A percentile compares a stretch with the other conserved stretches of the same genome.
phyloP scores from a whole-genome alignment of 2,888 invertebrate species.

The Agrilus mali region DNA sequence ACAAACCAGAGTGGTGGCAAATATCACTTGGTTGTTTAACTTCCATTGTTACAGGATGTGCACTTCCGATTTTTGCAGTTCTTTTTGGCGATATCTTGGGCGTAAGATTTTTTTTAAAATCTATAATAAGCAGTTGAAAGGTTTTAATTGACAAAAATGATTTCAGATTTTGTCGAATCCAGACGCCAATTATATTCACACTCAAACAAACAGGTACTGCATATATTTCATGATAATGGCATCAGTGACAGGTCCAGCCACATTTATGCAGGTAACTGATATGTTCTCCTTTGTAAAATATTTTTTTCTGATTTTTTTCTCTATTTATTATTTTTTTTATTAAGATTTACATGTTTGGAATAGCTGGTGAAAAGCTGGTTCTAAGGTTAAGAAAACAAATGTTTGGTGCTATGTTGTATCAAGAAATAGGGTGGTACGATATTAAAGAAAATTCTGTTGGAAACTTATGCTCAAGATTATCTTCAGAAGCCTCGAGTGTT shows the following conservation, averaged over 20 bases:
- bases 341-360: conserved; percentile 45
- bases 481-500: conserved; percentile 65
- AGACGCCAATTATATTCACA: conserved; percentile 39
- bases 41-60: conserved; percentile 52
- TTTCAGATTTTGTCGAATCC: conserved; percentile 37
- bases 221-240: conserved; percentile 57
- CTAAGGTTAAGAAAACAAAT: conserved; percentile 53
- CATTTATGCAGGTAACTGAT: conserved; percentile 48
- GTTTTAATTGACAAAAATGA: too few species aligned
- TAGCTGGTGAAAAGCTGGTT: conserved; percentile 71
- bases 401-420: conserved; percentile 55
- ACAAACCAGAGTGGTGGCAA: conserved; percentile 54
- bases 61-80: conserved; percentile 60
- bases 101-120: conserved; percentile 32
- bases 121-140: too few species aligned
- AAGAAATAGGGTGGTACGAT: conserved; percentile 68
- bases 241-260: conserved; percentile 47
- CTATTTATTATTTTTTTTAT: too few species aligned
- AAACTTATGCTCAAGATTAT: conserved; percentile 58
- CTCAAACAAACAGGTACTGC: conserved; percentile 46
- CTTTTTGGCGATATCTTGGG: conserved; percentile 60
- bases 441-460: conserved; percentile 60
- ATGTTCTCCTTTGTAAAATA: too few species aligned
- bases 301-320: conserved; percentile 6
- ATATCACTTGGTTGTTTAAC: conserved; percentile 47